A percentile compares a stretch with the other conserved stretches of the same genome.
Evolutionary conservation across 2,888 invertebrate genomes (phyloP).

Genomic region (Clitarchus hookeri): DNA sequence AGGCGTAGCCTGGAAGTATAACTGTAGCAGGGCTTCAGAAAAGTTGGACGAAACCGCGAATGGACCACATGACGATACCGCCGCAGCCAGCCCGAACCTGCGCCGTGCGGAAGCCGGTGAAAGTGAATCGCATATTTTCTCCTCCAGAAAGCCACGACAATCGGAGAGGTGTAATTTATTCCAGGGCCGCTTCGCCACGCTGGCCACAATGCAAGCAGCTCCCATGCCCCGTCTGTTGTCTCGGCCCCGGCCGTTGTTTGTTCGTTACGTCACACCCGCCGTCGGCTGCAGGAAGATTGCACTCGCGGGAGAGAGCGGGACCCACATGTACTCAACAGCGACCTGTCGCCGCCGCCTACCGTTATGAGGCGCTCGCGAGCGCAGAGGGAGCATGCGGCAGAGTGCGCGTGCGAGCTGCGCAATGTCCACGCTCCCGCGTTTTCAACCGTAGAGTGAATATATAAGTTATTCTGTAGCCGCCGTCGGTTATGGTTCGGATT

Average conservation of each 20-base stretch:
- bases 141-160: background rate
- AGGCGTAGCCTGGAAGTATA: too few relatives aligned
- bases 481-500: too few relatives aligned
- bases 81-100: background rate
- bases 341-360: too few relatives aligned
- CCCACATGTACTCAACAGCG: background rate
- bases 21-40: too few relatives aligned
- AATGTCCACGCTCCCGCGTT: too few relatives aligned
- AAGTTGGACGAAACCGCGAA: too few relatives aligned
- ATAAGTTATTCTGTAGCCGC: too few relatives aligned
- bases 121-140: background rate
- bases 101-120: background rate
- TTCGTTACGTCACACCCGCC: background rate
- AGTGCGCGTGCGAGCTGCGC: too few relatives aligned
- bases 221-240: background rate
- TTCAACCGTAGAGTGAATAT: too few relatives aligned
- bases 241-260: background rate
- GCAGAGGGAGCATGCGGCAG: too few relatives aligned
- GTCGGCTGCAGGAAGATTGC: background rate
- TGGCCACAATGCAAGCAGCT: background rate
- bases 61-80: too few relatives aligned
- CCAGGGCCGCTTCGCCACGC: background rate
- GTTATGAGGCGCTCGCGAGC: too few relatives aligned
- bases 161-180: background rate
- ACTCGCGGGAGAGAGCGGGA: background rate